phyloP scores from a whole-genome alignment of 2,888 invertebrate genomes.

The Meteorus colon region DNA sequence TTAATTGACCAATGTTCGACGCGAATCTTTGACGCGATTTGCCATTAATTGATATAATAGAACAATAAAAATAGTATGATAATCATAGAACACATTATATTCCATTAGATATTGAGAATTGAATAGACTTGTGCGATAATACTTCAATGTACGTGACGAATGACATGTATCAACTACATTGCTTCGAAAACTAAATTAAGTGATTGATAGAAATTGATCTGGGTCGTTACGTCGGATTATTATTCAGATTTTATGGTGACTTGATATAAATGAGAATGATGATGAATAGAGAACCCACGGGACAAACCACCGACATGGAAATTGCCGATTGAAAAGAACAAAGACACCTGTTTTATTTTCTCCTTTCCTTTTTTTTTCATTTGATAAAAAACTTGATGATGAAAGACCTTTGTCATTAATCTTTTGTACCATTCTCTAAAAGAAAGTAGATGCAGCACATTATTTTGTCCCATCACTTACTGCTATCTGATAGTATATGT shows the following conservation, averaged over 20 bases:
- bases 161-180: background rate
- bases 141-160: too few relatives aligned
- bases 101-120: too few relatives aligned
- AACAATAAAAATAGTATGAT: too few relatives aligned
- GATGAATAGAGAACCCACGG: background rate
- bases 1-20: too few relatives aligned
- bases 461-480: constrained; percentile 71
- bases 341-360: constrained; percentile 52
- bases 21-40: too few relatives aligned
- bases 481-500: constrained; percentile 56
- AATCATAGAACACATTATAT: too few relatives aligned
- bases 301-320: background rate
- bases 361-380: background rate
- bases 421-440: constrained; percentile 17
- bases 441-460: constrained; percentile 71
- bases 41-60: too few relatives aligned
- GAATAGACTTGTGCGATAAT: too few relatives aligned
- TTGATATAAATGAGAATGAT: constrained; percentile 5
- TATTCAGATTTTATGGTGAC: constrained; percentile 24
- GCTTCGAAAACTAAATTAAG: background rate
- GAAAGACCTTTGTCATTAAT: constrained; percentile 45
- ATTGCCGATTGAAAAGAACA: constrained; percentile 49
- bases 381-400: constrained; percentile 62
- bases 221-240: constrained; percentile 15
- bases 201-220: constrained; percentile 9